A percentile compares a stretch with the other conserved stretches of the same genome.
Conservation (phyloP, 2,113 vertebrate species). For the Salvelinus alpinus region DNA sequence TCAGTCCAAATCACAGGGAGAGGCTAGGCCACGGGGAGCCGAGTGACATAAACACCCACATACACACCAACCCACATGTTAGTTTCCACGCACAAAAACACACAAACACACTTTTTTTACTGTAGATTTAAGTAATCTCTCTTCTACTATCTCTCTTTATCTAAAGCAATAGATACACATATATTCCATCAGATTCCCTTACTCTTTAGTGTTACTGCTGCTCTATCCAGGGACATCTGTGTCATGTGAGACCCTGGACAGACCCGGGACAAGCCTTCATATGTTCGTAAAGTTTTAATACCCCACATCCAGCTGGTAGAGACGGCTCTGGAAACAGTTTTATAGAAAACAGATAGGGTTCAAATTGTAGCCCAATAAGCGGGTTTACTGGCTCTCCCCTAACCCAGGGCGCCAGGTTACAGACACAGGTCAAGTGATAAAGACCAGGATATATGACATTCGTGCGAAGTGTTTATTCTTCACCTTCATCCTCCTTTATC, state of each 20-base stretch:
- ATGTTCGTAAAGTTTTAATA: constrained; percentile 57
- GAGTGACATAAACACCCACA: neutral
- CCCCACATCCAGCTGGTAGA: constrained; percentile 41
- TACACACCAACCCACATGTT: neutral
- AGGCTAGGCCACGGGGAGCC: neutral
- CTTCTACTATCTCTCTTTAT: neutral
- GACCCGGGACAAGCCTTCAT: constrained; percentile 42
- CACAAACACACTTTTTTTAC: neutral
- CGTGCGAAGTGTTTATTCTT: neutral
- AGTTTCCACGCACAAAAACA: neutral
- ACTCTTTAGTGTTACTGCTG: neutral
- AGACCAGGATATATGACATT: neutral
- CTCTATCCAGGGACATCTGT: constrained; percentile 30
- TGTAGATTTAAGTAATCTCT: neutral
- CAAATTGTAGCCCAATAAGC: neutral
- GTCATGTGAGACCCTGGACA: constrained; percentile 28
- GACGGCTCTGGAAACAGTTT: neutral
- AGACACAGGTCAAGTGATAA: neutral
- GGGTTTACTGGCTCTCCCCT: neutral
- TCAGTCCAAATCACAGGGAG: neutral
- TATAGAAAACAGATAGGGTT: neutral
- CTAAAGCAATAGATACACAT: neutral
- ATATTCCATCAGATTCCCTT: neutral
- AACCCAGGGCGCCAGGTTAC: neutral
- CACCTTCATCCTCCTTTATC: neutral